Percentiles rank a stretch among this genome's conserved stretches.
Conservation (phyloP, 2,888 invertebrate genomes). For the Desoria tigrina region DNA sequence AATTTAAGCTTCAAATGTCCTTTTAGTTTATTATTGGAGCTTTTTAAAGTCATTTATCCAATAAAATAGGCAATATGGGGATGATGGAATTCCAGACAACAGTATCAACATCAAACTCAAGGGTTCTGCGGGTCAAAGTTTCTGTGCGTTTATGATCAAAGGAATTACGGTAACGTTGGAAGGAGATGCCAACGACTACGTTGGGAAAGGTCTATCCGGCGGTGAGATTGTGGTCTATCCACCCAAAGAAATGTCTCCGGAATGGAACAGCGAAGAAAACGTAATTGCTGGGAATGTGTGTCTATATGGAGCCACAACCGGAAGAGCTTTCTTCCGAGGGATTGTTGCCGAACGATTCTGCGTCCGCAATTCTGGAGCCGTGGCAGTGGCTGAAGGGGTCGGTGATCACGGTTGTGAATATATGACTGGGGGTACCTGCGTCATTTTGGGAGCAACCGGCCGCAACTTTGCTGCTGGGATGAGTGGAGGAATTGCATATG, state of each 20-base stretch:
- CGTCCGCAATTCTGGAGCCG: slow-evolving; percentile 94
- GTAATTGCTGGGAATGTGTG: slow-evolving; percentile 98
- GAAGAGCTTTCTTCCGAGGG: slow-evolving; percentile 89
- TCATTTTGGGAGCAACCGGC: slow-evolving; percentile 92
- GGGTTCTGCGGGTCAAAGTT: slow-evolving; percentile 98
- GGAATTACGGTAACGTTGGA: slow-evolving; percentile 88
- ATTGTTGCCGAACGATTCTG: slow-evolving; percentile 98
- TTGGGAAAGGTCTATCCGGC: slow-evolving; percentile 93
- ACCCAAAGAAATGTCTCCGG: slow-evolving; percentile 71
- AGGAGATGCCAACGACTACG: slow-evolving; percentile 98
- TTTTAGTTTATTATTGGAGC: background rate
- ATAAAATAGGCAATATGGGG: slow-evolving; percentile 74
- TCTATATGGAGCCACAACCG: slow-evolving; percentile 93
- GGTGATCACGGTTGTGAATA: slow-evolving; percentile 99
- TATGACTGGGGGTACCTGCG: slow-evolving; percentile 93
- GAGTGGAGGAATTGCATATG: slow-evolving; percentile 96
- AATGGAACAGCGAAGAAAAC: slow-evolving; percentile 87
- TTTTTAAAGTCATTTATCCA: background rate
- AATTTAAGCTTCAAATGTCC: background rate
- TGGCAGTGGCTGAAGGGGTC: slow-evolving; percentile 88
- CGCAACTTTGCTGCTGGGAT: slow-evolving; percentile 99
- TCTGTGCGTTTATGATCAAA: slow-evolving; percentile 92
- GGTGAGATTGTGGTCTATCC: slow-evolving; percentile 92
- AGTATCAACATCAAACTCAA: slow-evolving; percentile 78
- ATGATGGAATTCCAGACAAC: slow-evolving; percentile 78